Evolutionary conservation across 2,113 vertebrate genomes (phyloP), one percentile per base, ranked within the genome.

Genomic region (Mionectes macconnelli): DNA sequence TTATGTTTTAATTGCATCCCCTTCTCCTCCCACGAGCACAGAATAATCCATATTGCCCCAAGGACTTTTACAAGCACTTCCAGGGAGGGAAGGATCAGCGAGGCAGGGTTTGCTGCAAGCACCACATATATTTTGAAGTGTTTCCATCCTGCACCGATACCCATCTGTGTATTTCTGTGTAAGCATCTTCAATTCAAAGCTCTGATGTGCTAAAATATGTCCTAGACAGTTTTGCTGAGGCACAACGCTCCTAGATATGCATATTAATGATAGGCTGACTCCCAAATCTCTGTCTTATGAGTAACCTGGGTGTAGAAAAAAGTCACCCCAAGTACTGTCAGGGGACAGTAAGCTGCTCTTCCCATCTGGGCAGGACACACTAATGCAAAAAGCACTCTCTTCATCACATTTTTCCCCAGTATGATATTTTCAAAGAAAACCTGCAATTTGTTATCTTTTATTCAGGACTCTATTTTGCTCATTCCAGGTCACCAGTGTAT

Each of bases 91-190:
- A 80, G 84, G 60, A 73, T 87, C 75, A 73, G 77, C 1, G 8
- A 84, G 74, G 68, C 52, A 69, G 84, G 89, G 59, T 94, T 96
- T 96, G 79, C 90, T 77, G 67, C 28, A 53, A 93, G 75, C 57
- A 55, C 49, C 63, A 84, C 42, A 7, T 37, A 16, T 96, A 92
- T 94, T 95, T 95, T 86, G 89, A 86, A 95, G 93, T 92, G 89
- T 96, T 97, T 95, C 95, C 66, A 78, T 92, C 88, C 67, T 90
- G 80, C 1, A 1, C 64, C 2, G 5, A 84, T 96, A 83, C 80
- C 91, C 91, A 94, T 93, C 94, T 97, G 86, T 87, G 94, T 95
- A 95, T 95, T 96, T 97, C 91, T 94, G 64, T 89, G 94, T 92
- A 92, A 97, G 93, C 91, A 78, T 75, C 80, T 87, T 86, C 91